These are phyloP conservation scores for Mormyrops attenuatus DNA, from an alignment of 2,797 vertebrate genomes.

Conservation along the genomic window DNA sequence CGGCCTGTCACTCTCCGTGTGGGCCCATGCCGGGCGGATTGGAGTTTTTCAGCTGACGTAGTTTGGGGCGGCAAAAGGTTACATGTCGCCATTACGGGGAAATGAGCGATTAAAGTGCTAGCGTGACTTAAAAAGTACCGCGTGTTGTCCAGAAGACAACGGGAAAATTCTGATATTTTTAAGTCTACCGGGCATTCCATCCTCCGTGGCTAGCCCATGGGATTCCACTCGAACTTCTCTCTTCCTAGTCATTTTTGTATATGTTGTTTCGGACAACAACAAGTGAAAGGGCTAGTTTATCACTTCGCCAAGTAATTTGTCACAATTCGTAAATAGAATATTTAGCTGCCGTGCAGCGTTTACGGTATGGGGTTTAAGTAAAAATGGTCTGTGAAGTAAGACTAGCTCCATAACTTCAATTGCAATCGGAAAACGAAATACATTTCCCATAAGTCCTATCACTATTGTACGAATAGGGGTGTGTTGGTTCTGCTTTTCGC, in stretches of 20 bases:
- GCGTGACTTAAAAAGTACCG: not conserved
- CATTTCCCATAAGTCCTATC: constrained; percentile 19
- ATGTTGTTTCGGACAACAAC: not conserved
- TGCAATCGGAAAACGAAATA: not conserved
- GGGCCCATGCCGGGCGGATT: constrained; percentile 25
- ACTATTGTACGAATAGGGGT: not conserved
- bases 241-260: not conserved
- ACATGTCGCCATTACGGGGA: constrained; percentile 10
- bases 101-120: not conserved
- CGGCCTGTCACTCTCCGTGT: constrained; percentile 43
- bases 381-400: not conserved
- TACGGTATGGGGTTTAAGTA: not conserved
- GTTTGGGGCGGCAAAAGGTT: constrained; percentile 3
- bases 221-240: not conserved
- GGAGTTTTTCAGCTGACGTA: constrained; percentile 39
- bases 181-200: not conserved
- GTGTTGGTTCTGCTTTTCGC: not conserved
- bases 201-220: not conserved
- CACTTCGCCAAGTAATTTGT: not conserved
- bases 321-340: not conserved
- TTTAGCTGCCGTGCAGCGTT: not conserved
- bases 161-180: not conserved
- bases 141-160: not conserved
- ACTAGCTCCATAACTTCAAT: not conserved
- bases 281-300: not conserved